phyloP scores from a whole-genome alignment of 2,888 invertebrate genomes.

The Alviniconcha strummeri region DNA sequence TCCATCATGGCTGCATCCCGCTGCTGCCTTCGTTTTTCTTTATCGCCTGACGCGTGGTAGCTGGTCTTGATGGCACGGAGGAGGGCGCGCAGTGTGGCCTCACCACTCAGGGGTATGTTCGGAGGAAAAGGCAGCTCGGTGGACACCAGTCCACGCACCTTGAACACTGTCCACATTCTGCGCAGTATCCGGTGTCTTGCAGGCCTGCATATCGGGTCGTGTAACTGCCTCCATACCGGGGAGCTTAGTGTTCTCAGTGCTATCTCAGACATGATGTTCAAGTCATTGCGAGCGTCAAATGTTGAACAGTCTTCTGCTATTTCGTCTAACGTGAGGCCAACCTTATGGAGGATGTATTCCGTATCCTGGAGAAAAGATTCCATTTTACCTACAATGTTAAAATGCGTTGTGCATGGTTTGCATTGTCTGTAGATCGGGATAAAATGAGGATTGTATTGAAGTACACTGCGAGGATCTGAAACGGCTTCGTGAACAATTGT shows the following conservation, averaged over 20 bases:
- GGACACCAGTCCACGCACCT: constrained; percentile 32
- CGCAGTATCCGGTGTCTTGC: background rate
- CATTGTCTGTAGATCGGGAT: constrained; percentile 12
- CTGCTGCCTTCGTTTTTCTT: constrained; percentile 13
- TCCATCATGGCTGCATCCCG: constrained; percentile 36
- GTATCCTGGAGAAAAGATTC: constrained; percentile 16
- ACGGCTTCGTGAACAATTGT: background rate
- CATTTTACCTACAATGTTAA: constrained; percentile 18
- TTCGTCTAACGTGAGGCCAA: background rate
- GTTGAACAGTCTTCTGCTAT: background rate
- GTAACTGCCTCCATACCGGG: constrained; percentile 1
- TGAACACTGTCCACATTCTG: constrained; percentile 30
- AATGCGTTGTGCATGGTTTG: background rate
- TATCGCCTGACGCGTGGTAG: constrained; percentile 18
- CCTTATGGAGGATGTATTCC: constrained; percentile 10
- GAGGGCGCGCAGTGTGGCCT: background rate
- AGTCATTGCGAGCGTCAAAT: constrained; percentile 20
- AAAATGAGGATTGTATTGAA: background rate
- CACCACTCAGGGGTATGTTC: background rate
- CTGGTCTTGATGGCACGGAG: background rate
- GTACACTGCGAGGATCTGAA: background rate
- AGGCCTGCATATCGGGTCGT: background rate
- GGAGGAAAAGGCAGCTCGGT: background rate
- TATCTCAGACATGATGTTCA: constrained; percentile 24
- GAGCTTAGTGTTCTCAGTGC: background rate